Evolutionary conservation across 2,113 vertebrate species (phyloP).

Genomic region (Ivindomyrus marchei): DNA sequence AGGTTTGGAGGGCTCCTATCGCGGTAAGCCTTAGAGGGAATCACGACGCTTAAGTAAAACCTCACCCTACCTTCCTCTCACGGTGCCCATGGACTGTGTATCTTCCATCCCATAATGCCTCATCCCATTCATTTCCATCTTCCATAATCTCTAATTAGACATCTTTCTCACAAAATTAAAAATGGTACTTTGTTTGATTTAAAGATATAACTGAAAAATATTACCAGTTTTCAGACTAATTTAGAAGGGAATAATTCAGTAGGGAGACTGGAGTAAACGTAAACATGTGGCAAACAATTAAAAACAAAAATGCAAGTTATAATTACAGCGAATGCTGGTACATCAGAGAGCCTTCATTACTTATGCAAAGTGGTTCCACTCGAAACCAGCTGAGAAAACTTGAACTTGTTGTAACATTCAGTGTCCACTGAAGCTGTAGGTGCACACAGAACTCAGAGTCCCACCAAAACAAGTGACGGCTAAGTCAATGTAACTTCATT

Average conservation of each 20-base stretch:
- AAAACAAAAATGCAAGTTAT: not conserved
- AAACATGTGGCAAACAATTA: not conserved
- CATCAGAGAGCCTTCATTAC: not conserved
- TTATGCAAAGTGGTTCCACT: not conserved
- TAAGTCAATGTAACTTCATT: not conserved
- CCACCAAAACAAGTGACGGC: not conserved
- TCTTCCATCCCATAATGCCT: not conserved
- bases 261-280: not conserved
- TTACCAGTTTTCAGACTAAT: not conserved
- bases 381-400: not conserved
- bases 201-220: slow-evolving; percentile 6
- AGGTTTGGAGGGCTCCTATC: slow-evolving; percentile 9
- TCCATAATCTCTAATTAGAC: slow-evolving; percentile 14
- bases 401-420: not conserved
- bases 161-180: slow-evolving; percentile 10
- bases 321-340: not conserved
- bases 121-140: not conserved
- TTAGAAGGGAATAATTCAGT: not conserved
- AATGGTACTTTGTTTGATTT: not conserved
- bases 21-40: not conserved
- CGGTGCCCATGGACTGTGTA: not conserved
- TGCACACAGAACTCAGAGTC: not conserved
- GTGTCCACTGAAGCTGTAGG: not conserved
- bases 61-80: not conserved
- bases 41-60: not conserved